Evolutionary conservation across 2,113 vertebrate genomes (phyloP), one percentile per base, ranked within the genome.

Genomic region (Microtus richardsoni): DNA sequence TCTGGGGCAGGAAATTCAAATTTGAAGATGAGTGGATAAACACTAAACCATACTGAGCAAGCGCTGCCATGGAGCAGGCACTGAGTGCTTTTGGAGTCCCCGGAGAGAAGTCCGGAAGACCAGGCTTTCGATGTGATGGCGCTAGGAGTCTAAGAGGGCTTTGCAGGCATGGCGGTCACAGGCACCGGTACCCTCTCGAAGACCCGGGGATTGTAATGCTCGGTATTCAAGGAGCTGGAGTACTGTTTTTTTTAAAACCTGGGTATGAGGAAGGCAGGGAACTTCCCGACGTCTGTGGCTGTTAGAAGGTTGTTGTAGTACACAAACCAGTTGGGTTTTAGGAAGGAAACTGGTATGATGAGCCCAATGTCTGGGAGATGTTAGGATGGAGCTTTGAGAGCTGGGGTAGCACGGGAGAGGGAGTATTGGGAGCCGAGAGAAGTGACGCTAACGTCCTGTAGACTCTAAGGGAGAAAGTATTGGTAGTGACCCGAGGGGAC

Each of bases 381-480:
- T 36, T 79, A 64, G 54, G 75, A 26, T 4, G 8, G 66, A 71
- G 77, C 77, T 30, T 75, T 73, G 1, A 33, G 68, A 33, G 16
- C 33, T 12, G 21, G 5, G 44, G 80, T 30, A 62, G 8, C 66
- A 0, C 16, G 24, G 7, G 86, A 33, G n/a, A 86, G 86, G 71
- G 22, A 9, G 52, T 44, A 0, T 0, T 28, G 73, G 66, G 47
- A 16, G 4, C 6, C 2, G 12, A 4, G 22, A 77, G 30, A 30
- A 16, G 33, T 73, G 79, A 60, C 0, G 84, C 24, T 44, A 60
- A 58, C 54, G 41, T 74, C 71, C 87, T 30, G 28, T 2, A 44
- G 33, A 30, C 26, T n/a, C 49, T 39, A 22, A 68, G 33, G 26
- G 71, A 60, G 39, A 44, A n/a, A 19, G 24, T 2, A 41, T 60